Evolutionary conservation across 2,888 invertebrate species (phyloP).

Genomic region (Caenorhabditis sp.): DNA sequence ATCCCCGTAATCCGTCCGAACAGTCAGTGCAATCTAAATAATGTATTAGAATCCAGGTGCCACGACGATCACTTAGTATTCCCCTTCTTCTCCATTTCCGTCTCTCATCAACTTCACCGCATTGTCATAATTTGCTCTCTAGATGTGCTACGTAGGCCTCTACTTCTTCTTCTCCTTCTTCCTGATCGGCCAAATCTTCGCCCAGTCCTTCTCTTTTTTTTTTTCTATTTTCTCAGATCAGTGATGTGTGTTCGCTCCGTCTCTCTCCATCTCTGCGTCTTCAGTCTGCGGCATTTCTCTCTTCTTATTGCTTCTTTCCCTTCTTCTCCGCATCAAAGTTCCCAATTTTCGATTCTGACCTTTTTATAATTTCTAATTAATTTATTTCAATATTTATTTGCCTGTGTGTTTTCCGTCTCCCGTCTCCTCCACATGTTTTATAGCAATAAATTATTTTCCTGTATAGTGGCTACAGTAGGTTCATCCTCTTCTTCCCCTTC

Average conservation of each 20-base stretch:
- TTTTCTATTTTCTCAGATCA: constrained; percentile 38
- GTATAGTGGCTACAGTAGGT: not conserved
- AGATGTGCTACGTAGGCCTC: constrained; percentile 9
- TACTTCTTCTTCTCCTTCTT: not conserved
- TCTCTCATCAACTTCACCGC: not conserved
- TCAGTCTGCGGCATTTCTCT: constrained; percentile 42
- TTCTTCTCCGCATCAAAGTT: constrained; percentile 24
- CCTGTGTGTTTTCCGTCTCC: not conserved
- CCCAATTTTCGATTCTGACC: too few species aligned
- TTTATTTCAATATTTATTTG: constrained; percentile 2
- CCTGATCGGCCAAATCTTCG: constrained; percentile 30
- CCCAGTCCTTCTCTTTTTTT: too few species aligned
- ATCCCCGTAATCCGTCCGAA: not conserved
- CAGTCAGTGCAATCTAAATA: constrained; percentile 29
- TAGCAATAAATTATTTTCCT: constrained; percentile 65
- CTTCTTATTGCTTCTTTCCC: constrained; percentile 13
- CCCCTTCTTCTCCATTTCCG: not conserved
- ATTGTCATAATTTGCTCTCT: constrained; percentile 50
- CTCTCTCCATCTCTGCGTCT: constrained; percentile 22
- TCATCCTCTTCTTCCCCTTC: not conserved
- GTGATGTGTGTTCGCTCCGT: constrained; percentile 46
- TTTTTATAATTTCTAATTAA: not conserved
- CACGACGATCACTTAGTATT: constrained; percentile 44
- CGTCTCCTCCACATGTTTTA: constrained; percentile 16
- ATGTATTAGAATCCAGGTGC: constrained; percentile 39